These are phyloP conservation scores for Papilio glaucus DNA, from an alignment of 1,140 invertebrate species.

Conservation along the genomic window DNA sequence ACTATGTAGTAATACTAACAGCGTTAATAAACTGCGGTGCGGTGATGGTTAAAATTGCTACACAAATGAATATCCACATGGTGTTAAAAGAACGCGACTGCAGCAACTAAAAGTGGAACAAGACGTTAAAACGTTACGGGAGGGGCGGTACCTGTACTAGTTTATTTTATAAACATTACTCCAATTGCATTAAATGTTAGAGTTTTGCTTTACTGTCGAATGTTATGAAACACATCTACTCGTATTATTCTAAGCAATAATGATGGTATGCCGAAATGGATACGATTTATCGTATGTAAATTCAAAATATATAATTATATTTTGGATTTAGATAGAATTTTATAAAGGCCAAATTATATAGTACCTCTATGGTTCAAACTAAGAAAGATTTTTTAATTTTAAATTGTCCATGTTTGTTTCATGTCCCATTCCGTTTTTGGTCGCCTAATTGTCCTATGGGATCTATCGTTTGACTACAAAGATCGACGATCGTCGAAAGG, in stretches of 20 bases:
- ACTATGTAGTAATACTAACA: conserved; percentile 3
- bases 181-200: conserved; percentile 58
- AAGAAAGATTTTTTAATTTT: no score
- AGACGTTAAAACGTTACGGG: neutral
- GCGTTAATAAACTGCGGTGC: neutral
- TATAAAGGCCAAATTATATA: no score
- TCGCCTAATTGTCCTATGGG: neutral
- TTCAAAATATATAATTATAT: no score
- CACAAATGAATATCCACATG: conserved; percentile 49
- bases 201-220: conserved; percentile 49
- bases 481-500: neutral
- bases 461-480: neutral
- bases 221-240: conserved; percentile 54
- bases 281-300: no score
- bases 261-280: neutral
- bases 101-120: conserved; percentile 14
- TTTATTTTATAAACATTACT: conserved; percentile 60
- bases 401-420: neutral
- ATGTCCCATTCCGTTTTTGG: neutral
- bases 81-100: conserved; percentile 27
- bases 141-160: neutral
- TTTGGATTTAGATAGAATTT: no score
- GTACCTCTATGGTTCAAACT: no score
- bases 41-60: neutral
- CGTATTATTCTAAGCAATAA: conserved; percentile 10